Base-by-base conservation (phyloP, 2,113 vertebrate genomes). In the Lynx canadensis region DNA sequence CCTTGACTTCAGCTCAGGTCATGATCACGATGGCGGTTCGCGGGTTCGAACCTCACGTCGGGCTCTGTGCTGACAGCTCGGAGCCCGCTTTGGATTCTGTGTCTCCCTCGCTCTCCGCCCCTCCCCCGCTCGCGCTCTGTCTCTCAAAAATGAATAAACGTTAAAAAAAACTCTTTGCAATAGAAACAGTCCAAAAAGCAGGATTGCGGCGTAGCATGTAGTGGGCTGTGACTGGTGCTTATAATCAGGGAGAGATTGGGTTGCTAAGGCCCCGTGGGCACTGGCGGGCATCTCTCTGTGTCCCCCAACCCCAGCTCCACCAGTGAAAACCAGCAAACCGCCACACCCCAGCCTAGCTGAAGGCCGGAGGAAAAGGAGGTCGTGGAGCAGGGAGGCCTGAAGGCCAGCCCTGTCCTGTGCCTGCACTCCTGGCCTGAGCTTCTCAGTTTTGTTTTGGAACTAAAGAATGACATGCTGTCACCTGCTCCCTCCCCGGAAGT, bases 171-270 rank as follows among this genome's bases (percentile, higher is more conserved):
- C 7, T 45, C 52, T 13, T 7, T 82, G 66, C 45, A 7, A 2
- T n/a, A 79, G 80, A 36, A 57, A 55, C 23, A 15, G 50, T 19
- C 55, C 31, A 8, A 41, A 86, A 74, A 38, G 25, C 9, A 14
- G 8, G 3, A 4, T 25, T 23, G 11, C 0, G 10, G 8, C 41
- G 45, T 10, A 2, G 29, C 7, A 27, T 55, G 45, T 23, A 8
- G 33, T 85, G 55, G 15, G 5, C 23, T 11, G 25, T 15, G 45
- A n/a, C 15, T 65, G n/a, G 36, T 4, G 36, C 65, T 78, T 41
- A 15, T 21, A 29, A 27, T 15, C 0, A 0, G 48, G 36, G 45
- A 31, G 2, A 25, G 5, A 23, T 1, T 4, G 48, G 48, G 63
- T 21, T 41, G 50, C 31, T n/a, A 36, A 38, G 48, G 52, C 33